Conservation (phyloP, 2,888 invertebrate species). For the Mythimna loreyi region DNA sequence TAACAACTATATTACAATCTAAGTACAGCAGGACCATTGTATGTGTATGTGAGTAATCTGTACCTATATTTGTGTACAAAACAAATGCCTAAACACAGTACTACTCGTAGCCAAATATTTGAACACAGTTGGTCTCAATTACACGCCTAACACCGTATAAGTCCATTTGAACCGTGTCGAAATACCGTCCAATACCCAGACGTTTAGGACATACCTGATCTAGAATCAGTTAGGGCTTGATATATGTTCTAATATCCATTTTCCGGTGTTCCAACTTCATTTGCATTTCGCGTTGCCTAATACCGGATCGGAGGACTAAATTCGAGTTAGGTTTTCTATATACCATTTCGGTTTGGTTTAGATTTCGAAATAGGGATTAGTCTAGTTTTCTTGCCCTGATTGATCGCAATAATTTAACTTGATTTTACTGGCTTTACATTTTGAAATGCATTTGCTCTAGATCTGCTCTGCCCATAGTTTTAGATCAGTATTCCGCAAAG, state of each 20-base stretch:
- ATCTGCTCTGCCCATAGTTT: not conserved
- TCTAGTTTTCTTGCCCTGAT: conserved; percentile 18
- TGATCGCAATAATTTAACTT: not conserved
- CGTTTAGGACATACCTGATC: conserved; percentile 31
- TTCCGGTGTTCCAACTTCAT: conserved; percentile 47
- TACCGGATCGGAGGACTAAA: conserved; percentile 35
- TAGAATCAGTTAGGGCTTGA: conserved; percentile 29
- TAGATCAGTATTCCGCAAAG: too few species aligned
- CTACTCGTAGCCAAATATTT: conserved; percentile 13
- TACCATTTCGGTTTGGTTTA: not conserved
- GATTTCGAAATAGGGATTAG: conserved; percentile 25
- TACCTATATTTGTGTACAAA: too few species aligned
- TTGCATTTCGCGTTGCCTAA: conserved; percentile 44
- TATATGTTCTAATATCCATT: conserved; percentile 38
- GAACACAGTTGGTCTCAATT: conserved; percentile 35
- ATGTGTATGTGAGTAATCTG: too few species aligned
- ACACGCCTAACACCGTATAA: conserved; percentile 25
- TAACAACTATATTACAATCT: not conserved
- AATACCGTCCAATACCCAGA: conserved; percentile 12
- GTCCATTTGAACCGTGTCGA: conserved; percentile 35
- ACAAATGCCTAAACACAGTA: conserved; percentile 7
- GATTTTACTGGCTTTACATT: not conserved
- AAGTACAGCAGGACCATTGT: conserved; percentile 7
- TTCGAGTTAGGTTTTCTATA: conserved; percentile 23
- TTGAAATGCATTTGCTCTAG: not conserved